Evolutionary conservation across 2,113 vertebrate species (phyloP).

Genomic region (Turdus rufiventris): DNA sequence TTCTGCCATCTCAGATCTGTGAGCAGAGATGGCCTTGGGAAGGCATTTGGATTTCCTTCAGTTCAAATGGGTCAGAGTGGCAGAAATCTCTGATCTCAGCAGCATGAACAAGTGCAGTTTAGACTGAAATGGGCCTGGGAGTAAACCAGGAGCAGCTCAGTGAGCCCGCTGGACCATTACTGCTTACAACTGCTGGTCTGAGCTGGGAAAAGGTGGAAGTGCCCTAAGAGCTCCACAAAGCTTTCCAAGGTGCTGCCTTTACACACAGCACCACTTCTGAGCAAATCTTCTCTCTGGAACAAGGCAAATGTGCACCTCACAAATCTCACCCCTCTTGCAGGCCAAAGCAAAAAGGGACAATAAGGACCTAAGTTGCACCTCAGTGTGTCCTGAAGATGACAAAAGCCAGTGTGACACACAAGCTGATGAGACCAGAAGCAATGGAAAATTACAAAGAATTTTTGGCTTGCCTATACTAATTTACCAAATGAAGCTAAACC

Average conservation of each 20-base stretch:
- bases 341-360: not conserved
- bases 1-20: not conserved
- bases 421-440: not conserved
- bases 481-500: conserved; percentile 54
- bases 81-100: not conserved
- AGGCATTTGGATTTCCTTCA: not conserved
- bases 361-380: not conserved
- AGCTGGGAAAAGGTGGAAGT: not conserved
- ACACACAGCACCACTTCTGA: not conserved
- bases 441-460: not conserved
- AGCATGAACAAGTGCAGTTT: not conserved
- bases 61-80: not conserved
- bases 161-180: not conserved
- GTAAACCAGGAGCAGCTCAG: not conserved
- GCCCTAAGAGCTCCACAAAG: not conserved
- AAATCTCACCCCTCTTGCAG: not conserved
- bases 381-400: not conserved
- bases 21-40: not conserved
- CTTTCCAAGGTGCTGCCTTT: not conserved
- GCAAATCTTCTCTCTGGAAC: not conserved
- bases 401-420: not conserved
- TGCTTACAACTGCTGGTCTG: not conserved
- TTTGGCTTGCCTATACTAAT: conserved; percentile 52
- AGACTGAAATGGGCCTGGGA: not conserved
- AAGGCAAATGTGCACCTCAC: rapidly evolving